Conservation (phyloP, 2,797 vertebrate species). For the Scleropages formosus region DNA sequence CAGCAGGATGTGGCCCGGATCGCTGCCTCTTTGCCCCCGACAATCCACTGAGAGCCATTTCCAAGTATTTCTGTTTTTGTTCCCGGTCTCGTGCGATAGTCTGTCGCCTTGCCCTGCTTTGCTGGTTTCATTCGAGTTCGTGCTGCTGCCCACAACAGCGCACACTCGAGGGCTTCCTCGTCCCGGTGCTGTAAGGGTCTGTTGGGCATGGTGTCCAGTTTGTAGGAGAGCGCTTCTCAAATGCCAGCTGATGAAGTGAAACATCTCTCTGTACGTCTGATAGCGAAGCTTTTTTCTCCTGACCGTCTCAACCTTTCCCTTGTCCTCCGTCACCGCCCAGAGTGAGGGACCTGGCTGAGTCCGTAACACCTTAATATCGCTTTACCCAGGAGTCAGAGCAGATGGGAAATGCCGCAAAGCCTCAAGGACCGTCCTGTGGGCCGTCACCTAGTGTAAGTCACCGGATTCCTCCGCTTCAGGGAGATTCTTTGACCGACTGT, state of each 20-base stretch:
- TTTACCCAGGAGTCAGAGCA: not conserved
- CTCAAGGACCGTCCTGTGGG: not conserved
- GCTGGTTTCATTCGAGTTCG: constrained; percentile 37
- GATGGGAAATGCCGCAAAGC: not conserved
- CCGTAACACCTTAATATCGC: not conserved
- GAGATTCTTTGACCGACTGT: no score
- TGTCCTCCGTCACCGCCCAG: constrained; percentile 18
- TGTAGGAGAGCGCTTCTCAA: no score
- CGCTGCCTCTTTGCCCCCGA: constrained; percentile 1
- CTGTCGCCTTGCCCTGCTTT: constrained; percentile 27
- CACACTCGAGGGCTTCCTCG: constrained; percentile 6
- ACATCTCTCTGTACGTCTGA: no score
- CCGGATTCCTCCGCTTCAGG: no score
- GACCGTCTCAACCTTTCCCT: not conserved
- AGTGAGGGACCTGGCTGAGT: no score
- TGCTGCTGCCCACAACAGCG: constrained; percentile 23
- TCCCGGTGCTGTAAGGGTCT: not conserved
- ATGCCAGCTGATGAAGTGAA: no score
- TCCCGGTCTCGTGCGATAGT: constrained; percentile 29
- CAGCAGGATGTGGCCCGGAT: constrained; percentile 37
- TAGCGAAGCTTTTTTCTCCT: no score
- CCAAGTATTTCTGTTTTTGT: constrained; percentile 34
- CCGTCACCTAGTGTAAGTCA: no score
- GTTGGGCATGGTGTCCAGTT: not conserved
- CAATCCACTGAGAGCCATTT: constrained; percentile 39